A percentile compares a stretch with the other conserved stretches of the same genome.
Conservation (phyloP, 2,888 invertebrate genomes). For the Tiliacea citrago region DNA sequence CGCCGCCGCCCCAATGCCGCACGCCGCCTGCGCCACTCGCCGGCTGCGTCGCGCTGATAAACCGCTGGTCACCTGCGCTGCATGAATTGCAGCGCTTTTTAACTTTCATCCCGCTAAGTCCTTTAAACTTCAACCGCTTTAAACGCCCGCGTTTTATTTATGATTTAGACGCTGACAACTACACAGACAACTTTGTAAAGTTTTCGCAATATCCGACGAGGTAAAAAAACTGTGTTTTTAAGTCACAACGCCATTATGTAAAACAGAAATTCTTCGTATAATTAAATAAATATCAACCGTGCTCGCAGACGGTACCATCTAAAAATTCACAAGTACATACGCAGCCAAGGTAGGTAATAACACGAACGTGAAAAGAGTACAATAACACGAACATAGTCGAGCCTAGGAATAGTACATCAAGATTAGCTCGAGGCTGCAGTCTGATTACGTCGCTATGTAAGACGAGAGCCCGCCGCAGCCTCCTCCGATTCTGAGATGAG, state of each 20-base stretch:
- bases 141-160: conserved; percentile 86
- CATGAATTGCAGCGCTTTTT: conserved; percentile 90
- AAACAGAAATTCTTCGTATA: conserved; percentile 68
- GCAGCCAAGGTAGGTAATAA: conserved; percentile 71
- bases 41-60: conserved; percentile 87
- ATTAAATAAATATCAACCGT: conserved; percentile 69
- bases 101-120: conserved; percentile 88
- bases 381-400: conserved; percentile 78
- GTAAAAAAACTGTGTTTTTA: conserved; percentile 73
- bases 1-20: conserved; percentile 20
- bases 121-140: conserved; percentile 88
- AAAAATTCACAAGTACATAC: conserved; percentile 55
- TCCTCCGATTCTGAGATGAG: conserved; percentile 79
- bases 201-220: conserved; percentile 74
- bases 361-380: conserved; percentile 80
- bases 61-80: conserved; percentile 89
- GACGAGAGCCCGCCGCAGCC: conserved; percentile 78
- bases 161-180: conserved; percentile 86
- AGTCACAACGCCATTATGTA: conserved; percentile 74
- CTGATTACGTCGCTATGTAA: conserved; percentile 86
- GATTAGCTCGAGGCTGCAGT: conserved; percentile 87
- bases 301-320: conserved; percentile 43
- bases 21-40: conserved; percentile 65
- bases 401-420: conserved; percentile 84
- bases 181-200: conserved; percentile 79